Conservation (phyloP, 2,797 vertebrate species). For the Diplodus sargus region DNA sequence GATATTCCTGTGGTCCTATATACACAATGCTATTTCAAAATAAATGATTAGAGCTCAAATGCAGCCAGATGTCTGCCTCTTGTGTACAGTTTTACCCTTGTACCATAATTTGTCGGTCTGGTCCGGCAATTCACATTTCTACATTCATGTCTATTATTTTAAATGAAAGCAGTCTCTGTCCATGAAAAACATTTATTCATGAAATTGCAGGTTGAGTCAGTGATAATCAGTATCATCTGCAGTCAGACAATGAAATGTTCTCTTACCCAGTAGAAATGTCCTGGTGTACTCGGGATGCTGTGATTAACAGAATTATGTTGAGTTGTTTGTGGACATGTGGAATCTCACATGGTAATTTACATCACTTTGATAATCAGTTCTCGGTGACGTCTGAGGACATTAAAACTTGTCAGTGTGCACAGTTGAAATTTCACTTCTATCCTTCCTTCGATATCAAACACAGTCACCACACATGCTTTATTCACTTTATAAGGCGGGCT, state of each 20-base stretch:
- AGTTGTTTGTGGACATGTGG: neutral
- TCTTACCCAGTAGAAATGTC: slow-evolving; percentile 3
- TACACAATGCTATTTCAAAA: neutral
- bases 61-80: neutral
- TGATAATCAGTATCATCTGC: slow-evolving; percentile 7
- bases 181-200: neutral
- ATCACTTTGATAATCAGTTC: slow-evolving; percentile 32
- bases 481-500: slow-evolving; percentile 23
- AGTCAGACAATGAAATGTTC: neutral
- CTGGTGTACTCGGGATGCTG: neutral
- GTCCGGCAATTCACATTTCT: neutral
- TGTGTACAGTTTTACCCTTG: neutral
- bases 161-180: neutral
- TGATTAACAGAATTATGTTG: slow-evolving; percentile 24
- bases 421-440: neutral
- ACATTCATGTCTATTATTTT: neutral
- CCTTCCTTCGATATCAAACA: neutral
- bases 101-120: neutral
- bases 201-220: neutral
- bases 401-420: neutral
- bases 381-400: neutral
- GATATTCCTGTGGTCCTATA: neutral
- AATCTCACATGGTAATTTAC: slow-evolving; percentile 39
- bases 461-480: neutral
- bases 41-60: slow-evolving; percentile 5